phyloP scores from a whole-genome alignment of 1,140 invertebrate species.

The Rhopalosiphum maidis region DNA sequence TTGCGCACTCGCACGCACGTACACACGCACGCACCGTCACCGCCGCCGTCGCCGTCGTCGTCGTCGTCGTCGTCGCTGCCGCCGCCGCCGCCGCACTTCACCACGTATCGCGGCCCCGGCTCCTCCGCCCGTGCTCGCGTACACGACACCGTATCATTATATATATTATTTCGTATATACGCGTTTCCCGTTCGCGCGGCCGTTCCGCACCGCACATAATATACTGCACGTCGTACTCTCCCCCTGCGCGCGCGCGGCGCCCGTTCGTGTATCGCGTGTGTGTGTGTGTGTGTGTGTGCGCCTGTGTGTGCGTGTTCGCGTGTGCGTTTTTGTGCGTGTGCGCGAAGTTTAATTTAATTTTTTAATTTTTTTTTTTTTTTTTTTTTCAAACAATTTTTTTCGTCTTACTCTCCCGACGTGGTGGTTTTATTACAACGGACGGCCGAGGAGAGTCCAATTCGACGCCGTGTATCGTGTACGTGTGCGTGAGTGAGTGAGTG shows the following conservation, averaged over 20 bases:
- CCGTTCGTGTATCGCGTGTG: neutral
- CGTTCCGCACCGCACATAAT: conserved; percentile 19
- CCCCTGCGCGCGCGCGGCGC: neutral
- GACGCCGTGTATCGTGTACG: neutral
- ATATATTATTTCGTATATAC: conserved; percentile 21
- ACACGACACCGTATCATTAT: neutral
- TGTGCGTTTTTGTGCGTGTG: conserved; percentile 13
- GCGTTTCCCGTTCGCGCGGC: conserved; percentile 53
- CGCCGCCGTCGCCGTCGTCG: neutral
- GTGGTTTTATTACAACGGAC: conserved; percentile 25
- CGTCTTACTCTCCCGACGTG: neutral
- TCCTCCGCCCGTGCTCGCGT: neutral
- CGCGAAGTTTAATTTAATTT: conserved; percentile 26
- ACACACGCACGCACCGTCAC: conserved; percentile 17
- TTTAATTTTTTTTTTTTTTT: neutral
- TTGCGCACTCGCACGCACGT: neutral
- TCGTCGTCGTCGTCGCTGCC: neutral
- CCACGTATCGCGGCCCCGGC: conserved; percentile 49
- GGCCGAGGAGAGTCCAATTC: neutral
- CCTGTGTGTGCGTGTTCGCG: too few relatives aligned
- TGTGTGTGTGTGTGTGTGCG: neutral
- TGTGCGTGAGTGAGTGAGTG: neutral
- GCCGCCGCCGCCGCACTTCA: conserved; percentile 29
- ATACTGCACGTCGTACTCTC: conserved; percentile 24
- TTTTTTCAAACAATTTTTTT: neutral